These are phyloP conservation scores for Iphiclides podalirius DNA, from an alignment of 2,888 invertebrate genomes.

Conservation along the genomic window DNA sequence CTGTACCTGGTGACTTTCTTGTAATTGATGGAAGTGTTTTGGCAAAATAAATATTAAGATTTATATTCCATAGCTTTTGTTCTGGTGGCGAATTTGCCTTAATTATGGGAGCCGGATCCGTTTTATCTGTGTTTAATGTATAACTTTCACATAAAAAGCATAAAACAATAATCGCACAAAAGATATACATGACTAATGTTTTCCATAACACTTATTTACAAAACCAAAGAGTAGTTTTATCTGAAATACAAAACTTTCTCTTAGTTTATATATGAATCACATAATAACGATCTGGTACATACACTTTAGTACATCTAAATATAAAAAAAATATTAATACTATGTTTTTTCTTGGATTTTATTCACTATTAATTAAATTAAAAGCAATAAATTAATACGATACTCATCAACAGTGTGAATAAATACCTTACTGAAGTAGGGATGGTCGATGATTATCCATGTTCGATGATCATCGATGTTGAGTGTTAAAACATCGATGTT, in stretches of 20 bases:
- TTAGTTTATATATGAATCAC: constrained; percentile 17
- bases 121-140: constrained; percentile 46
- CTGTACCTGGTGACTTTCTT: constrained; percentile 46
- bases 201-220: constrained; percentile 56
- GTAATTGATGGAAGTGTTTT: constrained; percentile 57
- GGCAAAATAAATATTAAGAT: constrained; percentile 66
- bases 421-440: neutral
- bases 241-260: no score
- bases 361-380: constrained; percentile 19
- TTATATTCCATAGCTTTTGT: constrained; percentile 68
- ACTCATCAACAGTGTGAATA: neutral
- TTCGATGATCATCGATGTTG: no score
- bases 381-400: constrained; percentile 9
- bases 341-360: neutral
- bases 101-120: constrained; percentile 44
- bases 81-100: constrained; percentile 59
- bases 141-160: constrained; percentile 54
- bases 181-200: constrained; percentile 68
- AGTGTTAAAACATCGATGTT: no score
- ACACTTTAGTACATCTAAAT: neutral
- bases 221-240: no score
- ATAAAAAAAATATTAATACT: neutral
- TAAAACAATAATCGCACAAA: constrained; percentile 63
- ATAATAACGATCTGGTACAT: constrained; percentile 5
- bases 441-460: no score